Evolutionary conservation across 2,797 vertebrate genomes (phyloP).

Genomic region (Megalops cyprinoides): DNA sequence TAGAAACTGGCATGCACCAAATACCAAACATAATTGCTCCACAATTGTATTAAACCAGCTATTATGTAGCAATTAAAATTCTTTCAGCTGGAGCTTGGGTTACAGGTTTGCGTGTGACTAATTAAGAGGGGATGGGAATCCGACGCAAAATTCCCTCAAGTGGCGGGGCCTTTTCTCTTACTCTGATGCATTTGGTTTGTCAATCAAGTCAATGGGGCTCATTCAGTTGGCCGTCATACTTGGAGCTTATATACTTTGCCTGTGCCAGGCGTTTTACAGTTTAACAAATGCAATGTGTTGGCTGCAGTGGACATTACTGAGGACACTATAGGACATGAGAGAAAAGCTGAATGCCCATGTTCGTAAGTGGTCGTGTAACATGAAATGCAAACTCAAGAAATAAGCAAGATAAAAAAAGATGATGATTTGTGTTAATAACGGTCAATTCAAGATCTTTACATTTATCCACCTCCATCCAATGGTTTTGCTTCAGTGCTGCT

Average conservation of each 20-base stretch:
- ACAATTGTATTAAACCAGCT: conserved; percentile 72
- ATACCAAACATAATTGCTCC: conserved; percentile 69
- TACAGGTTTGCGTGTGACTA: conserved; percentile 69
- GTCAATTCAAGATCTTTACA: background rate
- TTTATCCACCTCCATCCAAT: no score
- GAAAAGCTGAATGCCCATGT: no score
- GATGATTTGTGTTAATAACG: background rate
- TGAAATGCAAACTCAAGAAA: conserved; percentile 50
- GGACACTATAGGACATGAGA: background rate
- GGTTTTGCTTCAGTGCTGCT: background rate
- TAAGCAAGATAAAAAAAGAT: background rate
- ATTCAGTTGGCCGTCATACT: conserved; percentile 54
- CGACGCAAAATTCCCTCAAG: conserved; percentile 59
- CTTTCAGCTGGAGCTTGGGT: conserved; percentile 63
- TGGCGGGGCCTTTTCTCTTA: conserved; percentile 59
- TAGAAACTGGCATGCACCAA: conserved; percentile 53
- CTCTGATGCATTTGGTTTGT: conserved; percentile 62
- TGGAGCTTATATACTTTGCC: conserved; percentile 55
- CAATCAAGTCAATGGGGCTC: conserved; percentile 61
- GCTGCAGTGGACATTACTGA: background rate
- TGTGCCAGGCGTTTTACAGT: conserved; percentile 47
- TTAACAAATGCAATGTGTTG: conserved; percentile 49
- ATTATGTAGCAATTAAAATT: conserved; percentile 76
- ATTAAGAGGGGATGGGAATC: conserved; percentile 70
- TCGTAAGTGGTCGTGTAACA: background rate